Percentiles rank a stretch among this genome's conserved stretches.
Evolutionary conservation across 2,888 invertebrate genomes (phyloP).

Genomic region (Caenorhabditis sp.): DNA sequence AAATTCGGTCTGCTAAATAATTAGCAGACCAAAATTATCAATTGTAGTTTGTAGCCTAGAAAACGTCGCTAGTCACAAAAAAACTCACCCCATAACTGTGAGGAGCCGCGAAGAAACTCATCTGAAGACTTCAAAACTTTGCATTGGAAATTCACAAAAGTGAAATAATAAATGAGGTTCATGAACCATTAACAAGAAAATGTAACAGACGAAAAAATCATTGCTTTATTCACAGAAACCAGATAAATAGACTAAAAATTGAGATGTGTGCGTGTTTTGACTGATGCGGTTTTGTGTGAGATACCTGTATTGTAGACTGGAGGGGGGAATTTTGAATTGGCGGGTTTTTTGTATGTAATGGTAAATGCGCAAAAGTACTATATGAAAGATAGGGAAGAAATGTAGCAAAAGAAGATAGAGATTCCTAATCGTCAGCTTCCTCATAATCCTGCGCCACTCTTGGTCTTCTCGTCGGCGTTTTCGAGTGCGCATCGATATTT

Average conservation of each 20-base stretch:
- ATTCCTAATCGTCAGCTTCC: conserved; percentile 30
- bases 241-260: neutral
- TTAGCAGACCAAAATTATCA: too few relatives aligned
- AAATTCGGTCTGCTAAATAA: too few relatives aligned
- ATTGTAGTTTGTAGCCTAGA: too few relatives aligned
- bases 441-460: neutral
- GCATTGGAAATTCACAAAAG: too few relatives aligned
- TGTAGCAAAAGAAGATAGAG: neutral
- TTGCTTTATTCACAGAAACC: neutral
- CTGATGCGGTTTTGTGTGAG: neutral
- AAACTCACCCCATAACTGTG: too few relatives aligned
- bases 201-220: too few relatives aligned
- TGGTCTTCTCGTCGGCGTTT: conserved; percentile 43
- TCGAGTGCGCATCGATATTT: conserved; percentile 26
- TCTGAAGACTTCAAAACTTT: too few relatives aligned
- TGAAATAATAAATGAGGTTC: too few relatives aligned
- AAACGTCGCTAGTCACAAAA: too few relatives aligned
- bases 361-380: conserved; percentile 26
- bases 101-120: too few relatives aligned
- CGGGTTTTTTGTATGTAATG: neutral
- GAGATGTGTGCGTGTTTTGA: neutral
- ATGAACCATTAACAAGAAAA: too few relatives aligned
- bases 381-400: conserved; percentile 1
- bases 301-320: neutral
- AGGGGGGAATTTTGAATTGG: neutral